Base-by-base conservation (phyloP, 2,797 vertebrate genomes). In the Brachyalestes nurse region DNA sequence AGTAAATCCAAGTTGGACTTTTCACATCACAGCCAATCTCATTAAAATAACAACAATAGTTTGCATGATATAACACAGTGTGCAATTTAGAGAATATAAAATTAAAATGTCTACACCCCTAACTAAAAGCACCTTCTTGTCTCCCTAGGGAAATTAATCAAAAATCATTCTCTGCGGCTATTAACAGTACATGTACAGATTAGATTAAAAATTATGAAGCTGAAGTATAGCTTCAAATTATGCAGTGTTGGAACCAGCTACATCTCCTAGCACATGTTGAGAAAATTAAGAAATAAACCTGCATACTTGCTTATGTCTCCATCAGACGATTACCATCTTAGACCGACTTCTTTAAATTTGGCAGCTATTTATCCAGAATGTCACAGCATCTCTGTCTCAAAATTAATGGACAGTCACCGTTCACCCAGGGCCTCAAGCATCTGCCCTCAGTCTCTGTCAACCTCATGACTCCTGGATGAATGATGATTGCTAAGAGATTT, bases 401-500 rank as follows among this genome's bases (percentile, higher is more conserved):
- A 71, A 64, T 77, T 21, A 72, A 77, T 74, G 66, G 70, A 64
- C 53, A 64, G 74, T 72, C 74, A 49, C 14, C 23, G 28, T 61
- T 76, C 58, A 60, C 40, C 34, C 80, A 19, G 23, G 38, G 53
- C 14, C 71, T 82, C 34, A 69, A 78, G 72, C 65, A 73, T 74
- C 38, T 71, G 25, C 38, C 61, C 81, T 78, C 62, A 1, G 51
- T 82, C 53, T 82, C 64, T 45, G 60, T 74, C 62, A 74, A 28
- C 53, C 51, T 77, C 60, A 5, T 17, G 34, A 61, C 55, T 69
- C 25, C n/a, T 6, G 16, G n/a, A 66, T 77, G 49, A 72, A 72
- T 34, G 61, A 75, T 75, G 47, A 17, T 17, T 21, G 34, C 61
- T 61, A 42, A 61, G 76, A 78, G 75, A 82, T 74, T 82, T 53